These are phyloP conservation scores for Calonectris borealis DNA, from an alignment of 2,113 vertebrate species.

Conservation along the genomic window DNA sequence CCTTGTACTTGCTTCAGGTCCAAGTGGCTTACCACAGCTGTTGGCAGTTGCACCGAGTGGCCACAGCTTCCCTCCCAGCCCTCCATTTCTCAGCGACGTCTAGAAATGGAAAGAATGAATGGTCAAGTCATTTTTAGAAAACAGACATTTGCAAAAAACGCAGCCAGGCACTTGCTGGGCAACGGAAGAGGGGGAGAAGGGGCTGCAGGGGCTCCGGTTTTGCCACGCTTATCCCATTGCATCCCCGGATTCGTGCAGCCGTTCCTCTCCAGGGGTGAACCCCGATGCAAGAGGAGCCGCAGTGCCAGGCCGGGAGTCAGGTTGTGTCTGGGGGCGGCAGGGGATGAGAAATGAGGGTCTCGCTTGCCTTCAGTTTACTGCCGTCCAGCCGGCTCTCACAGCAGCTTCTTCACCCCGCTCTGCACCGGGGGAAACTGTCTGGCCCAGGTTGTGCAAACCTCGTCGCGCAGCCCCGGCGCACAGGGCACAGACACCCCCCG, in stretches of 20 bases:
- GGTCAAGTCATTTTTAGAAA: background rate
- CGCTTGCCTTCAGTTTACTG: background rate
- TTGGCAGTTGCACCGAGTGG: background rate
- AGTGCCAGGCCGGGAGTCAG: fast-evolving
- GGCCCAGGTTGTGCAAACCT: background rate
- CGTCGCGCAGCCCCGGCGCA: fast-evolving
- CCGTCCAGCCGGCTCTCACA: background rate
- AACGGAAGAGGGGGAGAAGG: background rate
- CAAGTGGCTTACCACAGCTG: background rate
- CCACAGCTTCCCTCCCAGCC: background rate
- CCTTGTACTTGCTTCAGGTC: background rate
- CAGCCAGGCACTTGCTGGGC: background rate
- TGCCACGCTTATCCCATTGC: background rate
- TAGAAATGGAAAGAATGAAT: conserved; percentile 13
- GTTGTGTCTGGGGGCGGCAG: background rate
- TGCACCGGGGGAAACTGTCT: background rate
- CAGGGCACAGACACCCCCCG: fast-evolving
- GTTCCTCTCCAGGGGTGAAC: background rate
- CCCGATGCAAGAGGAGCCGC: fast-evolving
- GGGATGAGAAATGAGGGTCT: background rate
- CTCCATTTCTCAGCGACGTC: background rate
- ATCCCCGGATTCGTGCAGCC: background rate
- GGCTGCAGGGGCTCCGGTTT: background rate
- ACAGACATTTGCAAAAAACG: background rate
- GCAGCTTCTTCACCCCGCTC: background rate